Percentiles rank a stretch among this genome's conserved stretches.
phyloP scores from a whole-genome alignment of 1,140 invertebrate species.

The Cotesia chilonis region DNA sequence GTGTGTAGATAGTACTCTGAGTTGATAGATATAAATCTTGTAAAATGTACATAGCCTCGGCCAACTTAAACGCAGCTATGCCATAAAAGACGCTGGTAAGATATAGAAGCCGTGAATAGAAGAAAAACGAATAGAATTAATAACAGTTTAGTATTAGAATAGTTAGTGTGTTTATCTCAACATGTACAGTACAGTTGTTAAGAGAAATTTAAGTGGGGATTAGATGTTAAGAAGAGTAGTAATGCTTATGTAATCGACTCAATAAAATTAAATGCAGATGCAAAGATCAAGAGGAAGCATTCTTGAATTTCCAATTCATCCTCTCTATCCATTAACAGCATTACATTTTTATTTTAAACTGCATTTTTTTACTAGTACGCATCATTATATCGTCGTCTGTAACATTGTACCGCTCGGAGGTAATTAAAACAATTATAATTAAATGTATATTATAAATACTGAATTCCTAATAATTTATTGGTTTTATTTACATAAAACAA shows the following conservation, averaged over 20 bases:
- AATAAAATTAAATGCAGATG: conserved; percentile 30
- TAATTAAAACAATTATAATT: conserved; percentile 13
- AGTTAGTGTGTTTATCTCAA: too few species aligned
- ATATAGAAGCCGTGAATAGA: conserved; percentile 25
- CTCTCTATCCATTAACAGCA: conserved; percentile 5
- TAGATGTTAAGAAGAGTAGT: conserved; percentile 23
- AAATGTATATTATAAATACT: background rate
- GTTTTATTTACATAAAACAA: too few species aligned
- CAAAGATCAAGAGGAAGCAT: conserved; percentile 30
- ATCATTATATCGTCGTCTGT: background rate
- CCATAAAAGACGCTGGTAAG: conserved; percentile 52
- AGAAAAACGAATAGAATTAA: conserved; percentile 6
- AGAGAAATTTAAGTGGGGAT: conserved; percentile 19
- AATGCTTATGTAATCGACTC: conserved; percentile 14
- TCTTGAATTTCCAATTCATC: conserved; percentile 20
- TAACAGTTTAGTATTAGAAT: background rate
- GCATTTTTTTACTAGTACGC: background rate
- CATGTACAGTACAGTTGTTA: conserved; percentile 12
- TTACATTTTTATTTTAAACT: background rate
- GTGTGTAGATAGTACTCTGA: conserved; percentile 51
- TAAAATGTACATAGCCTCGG: conserved; percentile 61
- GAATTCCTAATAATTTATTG: too few species aligned
- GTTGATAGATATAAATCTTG: conserved; percentile 58
- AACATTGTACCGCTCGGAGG: too few species aligned
- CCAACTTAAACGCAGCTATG: conserved; percentile 57